Base-by-base conservation (phyloP, 1,140 invertebrate species). In the Hycleus cichorii region DNA sequence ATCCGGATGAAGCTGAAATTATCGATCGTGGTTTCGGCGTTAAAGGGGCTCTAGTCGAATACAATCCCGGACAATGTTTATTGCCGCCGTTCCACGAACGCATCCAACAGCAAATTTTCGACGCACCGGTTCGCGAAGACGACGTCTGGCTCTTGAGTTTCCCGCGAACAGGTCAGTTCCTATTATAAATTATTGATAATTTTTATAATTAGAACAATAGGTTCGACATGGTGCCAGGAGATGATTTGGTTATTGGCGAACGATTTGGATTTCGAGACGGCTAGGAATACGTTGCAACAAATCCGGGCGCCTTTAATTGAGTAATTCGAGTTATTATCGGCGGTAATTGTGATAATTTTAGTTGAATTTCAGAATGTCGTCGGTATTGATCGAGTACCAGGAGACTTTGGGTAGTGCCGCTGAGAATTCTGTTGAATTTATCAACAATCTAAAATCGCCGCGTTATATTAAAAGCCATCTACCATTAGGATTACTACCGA, bases 171-270 rank as follows among this genome's bases (percentile, higher is more conserved):
- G 87, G 88, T 87, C 63, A 49, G 63, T 52, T 49, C 46, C 2
- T 4, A 47, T 40, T 27, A 54, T 54, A 6, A n/a, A 48, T 27
- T 40, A 12, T 48, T 69, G 67, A n/a, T 32, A 32, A 32, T 18
- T 18, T 18, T 18, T 18, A 1, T 32, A 32, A 32, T 32, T 32
- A 18, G 18, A 18, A 18, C 18, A 18, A 18, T 64, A 88, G 91
- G 91, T 27, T 93, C 90, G 39, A 91, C 91, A 2, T 93, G 90
- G 90, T 81, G 84, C 6, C 90, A 92, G 72, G 91, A 95, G 77
- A 89, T 94, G 83, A 80, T 89, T 3, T 94, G 90, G 90, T 78
- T 91, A 12, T 83, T 94, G 27, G 85, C 83, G 4, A 85, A 92
- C 69, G 81, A 89, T 65, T 77, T 90, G 45, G 81, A 95, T 69